Percentiles rank a stretch among this genome's conserved stretches.
These are phyloP conservation scores for Alcis repandata DNA, from an alignment of 2,888 invertebrate genomes.

Conservation along the genomic window DNA sequence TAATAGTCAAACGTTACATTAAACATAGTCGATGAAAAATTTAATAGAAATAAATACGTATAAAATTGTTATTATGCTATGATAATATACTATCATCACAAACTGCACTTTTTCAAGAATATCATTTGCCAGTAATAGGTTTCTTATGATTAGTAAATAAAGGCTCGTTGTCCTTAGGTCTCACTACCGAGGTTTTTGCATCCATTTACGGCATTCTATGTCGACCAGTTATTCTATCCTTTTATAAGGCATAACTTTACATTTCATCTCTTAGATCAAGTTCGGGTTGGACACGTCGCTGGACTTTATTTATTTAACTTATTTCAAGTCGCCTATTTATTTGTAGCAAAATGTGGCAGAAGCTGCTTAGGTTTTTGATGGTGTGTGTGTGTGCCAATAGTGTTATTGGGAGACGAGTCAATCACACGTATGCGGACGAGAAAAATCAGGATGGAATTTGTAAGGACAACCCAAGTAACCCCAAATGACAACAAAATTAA, in stretches of 20 bases:
- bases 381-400: constrained; percentile 54
- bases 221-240: constrained; percentile 58
- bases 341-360: constrained; percentile 50
- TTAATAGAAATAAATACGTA: too few species aligned
- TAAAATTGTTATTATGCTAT: too few species aligned
- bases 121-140: not conserved
- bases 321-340: constrained; percentile 29
- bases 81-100: too few species aligned
- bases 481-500: too few species aligned
- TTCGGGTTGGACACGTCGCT: constrained; percentile 40
- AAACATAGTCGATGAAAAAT: too few species aligned
- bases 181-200: constrained; percentile 50
- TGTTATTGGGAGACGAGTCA: constrained; percentile 58
- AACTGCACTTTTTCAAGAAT: too few species aligned
- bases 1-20: too few species aligned
- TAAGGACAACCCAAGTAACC: too few species aligned
- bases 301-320: constrained; percentile 9
- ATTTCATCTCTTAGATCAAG: constrained; percentile 64
- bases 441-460: constrained; percentile 49
- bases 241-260: constrained; percentile 71
- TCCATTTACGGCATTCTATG: constrained; percentile 69
- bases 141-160: constrained; percentile 17
- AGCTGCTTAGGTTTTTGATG: constrained; percentile 58
- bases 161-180: constrained; percentile 42
- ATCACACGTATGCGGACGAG: constrained; percentile 53